Evolutionary conservation across 2,797 vertebrate genomes (phyloP), one percentile per base, ranked within the genome.

Genomic region (Neostethus bicornis): DNA sequence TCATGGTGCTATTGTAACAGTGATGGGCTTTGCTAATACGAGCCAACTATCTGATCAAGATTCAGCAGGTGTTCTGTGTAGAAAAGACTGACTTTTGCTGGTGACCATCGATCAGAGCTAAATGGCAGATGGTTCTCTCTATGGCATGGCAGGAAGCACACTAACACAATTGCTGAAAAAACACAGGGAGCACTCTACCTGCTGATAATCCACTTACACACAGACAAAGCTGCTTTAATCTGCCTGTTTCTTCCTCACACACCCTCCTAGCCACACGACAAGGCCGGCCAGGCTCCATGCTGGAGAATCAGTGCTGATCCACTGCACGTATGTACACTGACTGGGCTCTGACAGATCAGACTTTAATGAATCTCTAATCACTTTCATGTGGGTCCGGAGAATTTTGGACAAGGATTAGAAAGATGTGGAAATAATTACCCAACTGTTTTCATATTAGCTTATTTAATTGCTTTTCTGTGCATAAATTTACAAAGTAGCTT

Each of bases 131-230:
- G 91, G 91, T 78, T 78, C 62, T 85, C 84, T 84, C 86, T 62
- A 70, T 57, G 79, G 88, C 84, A 72, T 75, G 76, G 84, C 81
- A 88, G 89, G 86, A 91, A 87, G 75, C 80, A 78, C 73, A 79
- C 87, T 86, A 90, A 90, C 86, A 86, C 86, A 87, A 89, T 86
- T 77, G 81, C 80, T 66, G 69, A 68, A 78, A 79, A 86, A 85
- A 83, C 81, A 73, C 87, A 67, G 86, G 80, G 84, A 84, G 89
- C 86, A 84, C 81, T 88, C 86, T 89, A 92, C 91, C 89, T 90
- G 86, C 90, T 90, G 88, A 87, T 92, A 92, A 91, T 92, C 89
- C 89, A 91, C 84, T 92, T 90, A 90, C 52, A 35, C 71, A 75
- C 66, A 85, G 85, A 91, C 89, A 89, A 90, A 90, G 86, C 87